Evolutionary conservation across 1,140 invertebrate species (phyloP).

Genomic region (Littorina saxatilis): DNA sequence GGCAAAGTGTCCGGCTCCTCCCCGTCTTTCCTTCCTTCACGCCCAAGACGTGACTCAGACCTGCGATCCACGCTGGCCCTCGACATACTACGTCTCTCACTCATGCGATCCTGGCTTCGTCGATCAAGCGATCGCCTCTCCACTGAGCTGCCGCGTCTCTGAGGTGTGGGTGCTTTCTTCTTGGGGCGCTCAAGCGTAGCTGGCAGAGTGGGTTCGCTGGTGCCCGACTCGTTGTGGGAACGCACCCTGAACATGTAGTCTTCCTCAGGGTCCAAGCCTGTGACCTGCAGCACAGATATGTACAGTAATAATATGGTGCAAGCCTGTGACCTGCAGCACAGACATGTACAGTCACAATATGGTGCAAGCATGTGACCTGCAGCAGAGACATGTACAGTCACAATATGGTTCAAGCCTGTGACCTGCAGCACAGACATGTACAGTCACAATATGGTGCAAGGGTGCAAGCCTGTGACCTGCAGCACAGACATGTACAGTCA

Average conservation of each 20-base stretch:
- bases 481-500: no score
- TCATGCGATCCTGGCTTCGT: conserved; percentile 26
- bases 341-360: no score
- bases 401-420: no score
- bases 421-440: no score
- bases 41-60: conserved; percentile 21
- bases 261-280: conserved; percentile 56
- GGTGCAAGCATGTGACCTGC: no score
- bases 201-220: conserved; percentile 72
- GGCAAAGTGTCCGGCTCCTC: conserved; percentile 24
- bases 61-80: conserved; percentile 6
- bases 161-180: conserved; percentile 34
- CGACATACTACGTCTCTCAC: conserved; percentile 24
- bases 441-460: no score
- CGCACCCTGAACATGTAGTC: conserved; percentile 93
- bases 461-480: no score
- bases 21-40: conserved; percentile 23
- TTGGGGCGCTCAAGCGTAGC: conserved; percentile 67
- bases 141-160: conserved; percentile 38
- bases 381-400: no score
- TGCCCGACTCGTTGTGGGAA: conserved; percentile 90
- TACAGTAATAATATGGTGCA: neutral
- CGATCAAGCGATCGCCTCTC: conserved; percentile 31
- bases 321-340: no score
- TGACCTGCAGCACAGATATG: conserved; percentile 53